phyloP scores from a whole-genome alignment of 2,113 vertebrate species.

The Ictalurus furcatus region DNA sequence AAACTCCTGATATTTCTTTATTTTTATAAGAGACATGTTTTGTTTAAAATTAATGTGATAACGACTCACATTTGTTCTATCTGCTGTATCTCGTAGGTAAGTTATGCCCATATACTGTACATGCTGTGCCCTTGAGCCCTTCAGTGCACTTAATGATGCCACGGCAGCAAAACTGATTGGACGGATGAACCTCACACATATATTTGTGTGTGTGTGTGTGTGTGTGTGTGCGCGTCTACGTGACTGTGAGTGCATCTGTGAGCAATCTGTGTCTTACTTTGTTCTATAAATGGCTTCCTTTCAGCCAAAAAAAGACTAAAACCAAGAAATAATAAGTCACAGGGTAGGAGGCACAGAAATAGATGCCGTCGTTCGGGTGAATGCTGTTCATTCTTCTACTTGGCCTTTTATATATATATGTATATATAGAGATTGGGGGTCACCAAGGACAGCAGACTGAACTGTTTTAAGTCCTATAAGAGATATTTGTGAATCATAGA shows the following conservation, averaged over 20 bases:
- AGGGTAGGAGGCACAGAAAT: conserved; percentile 64
- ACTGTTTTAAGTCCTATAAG: conserved; percentile 45
- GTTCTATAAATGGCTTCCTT: conserved; percentile 66
- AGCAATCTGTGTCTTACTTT: conserved; percentile 26
- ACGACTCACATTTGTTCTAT: neutral
- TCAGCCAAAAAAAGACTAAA: conserved; percentile 63
- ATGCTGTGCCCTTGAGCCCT: neutral
- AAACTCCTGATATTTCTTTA: neutral
- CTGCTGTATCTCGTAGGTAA: conserved; percentile 13
- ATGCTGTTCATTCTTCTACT: conserved; percentile 54
- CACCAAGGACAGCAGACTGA: conserved; percentile 59
- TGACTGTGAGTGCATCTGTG: conserved; percentile 36
- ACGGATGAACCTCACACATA: conserved; percentile 46
- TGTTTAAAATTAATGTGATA: neutral
- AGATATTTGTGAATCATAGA: conserved; percentile 60
- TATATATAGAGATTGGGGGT: conserved; percentile 64
- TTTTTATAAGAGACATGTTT: neutral
- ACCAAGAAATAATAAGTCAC: conserved; percentile 66
- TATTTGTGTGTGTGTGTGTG: conserved; percentile 41
- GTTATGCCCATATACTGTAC: conserved; percentile 20
- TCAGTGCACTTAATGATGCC: conserved; percentile 32
- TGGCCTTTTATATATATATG: conserved; percentile 34
- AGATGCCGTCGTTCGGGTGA: conserved; percentile 62
- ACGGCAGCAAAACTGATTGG: conserved; percentile 50
- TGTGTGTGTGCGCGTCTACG: neutral